These are phyloP conservation scores for Cerceris ruficornis DNA, from an alignment of 2,888 invertebrate genomes.

Conservation along the genomic window DNA sequence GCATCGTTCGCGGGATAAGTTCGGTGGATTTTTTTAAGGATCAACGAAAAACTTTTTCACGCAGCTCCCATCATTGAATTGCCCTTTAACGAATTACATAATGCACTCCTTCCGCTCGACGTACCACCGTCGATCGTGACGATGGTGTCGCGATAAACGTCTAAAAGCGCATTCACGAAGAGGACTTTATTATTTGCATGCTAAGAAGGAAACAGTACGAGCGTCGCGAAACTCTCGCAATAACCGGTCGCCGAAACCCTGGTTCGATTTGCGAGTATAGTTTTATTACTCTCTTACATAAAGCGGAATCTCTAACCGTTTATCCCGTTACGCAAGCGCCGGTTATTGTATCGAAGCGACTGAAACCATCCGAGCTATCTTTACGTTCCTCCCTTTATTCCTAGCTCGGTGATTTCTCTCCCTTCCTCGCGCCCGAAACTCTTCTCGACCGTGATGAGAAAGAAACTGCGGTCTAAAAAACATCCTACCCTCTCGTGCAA, in stretches of 20 bases:
- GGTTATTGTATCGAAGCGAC: neutral
- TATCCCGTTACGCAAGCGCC: conserved; percentile 40
- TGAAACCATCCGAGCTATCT: conserved; percentile 7
- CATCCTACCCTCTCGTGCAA: neutral
- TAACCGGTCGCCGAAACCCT: neutral
- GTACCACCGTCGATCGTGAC: neutral
- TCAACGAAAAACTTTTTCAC: no score
- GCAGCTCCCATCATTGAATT: no score
- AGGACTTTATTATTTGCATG: conserved; percentile 18
- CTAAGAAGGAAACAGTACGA: neutral
- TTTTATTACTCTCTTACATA: conserved; percentile 44
- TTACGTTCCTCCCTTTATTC: neutral
- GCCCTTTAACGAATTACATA: neutral
- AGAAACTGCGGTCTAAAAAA: neutral
- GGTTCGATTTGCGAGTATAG: conserved; percentile 6
- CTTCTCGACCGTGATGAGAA: neutral
- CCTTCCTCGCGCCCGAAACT: neutral
- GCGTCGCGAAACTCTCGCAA: conserved; percentile 1
- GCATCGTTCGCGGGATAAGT: neutral
- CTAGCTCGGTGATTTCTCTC: neutral
- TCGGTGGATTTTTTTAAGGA: neutral
- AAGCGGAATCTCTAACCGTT: conserved; percentile 53
- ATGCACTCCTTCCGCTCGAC: neutral
- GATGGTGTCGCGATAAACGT: no score
- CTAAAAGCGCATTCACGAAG: conserved; percentile 11